phyloP scores from a whole-genome alignment of 1,140 invertebrate genomes.

The Brachionus manjavacas region DNA sequence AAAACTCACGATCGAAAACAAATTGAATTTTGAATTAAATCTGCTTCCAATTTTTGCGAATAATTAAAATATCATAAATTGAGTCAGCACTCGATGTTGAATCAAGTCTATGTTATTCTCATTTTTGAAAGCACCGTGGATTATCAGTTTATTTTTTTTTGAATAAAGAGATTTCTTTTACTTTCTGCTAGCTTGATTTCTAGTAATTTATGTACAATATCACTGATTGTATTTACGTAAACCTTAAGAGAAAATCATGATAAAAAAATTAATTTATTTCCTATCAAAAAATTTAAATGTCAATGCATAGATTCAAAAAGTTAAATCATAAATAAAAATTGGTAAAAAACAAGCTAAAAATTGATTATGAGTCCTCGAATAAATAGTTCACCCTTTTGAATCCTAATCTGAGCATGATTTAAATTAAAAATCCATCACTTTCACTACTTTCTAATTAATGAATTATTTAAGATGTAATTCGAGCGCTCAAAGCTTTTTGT shows the following conservation, averaged over 20 bases:
- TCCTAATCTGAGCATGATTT: not conserved
- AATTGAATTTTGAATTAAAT: conserved; percentile 1
- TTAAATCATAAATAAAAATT: not conserved
- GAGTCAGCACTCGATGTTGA: not conserved
- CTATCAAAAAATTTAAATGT: not conserved
- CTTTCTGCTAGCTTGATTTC: not conserved
- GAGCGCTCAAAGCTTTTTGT: not conserved
- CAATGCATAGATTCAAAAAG: not conserved
- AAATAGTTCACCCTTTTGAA: not conserved
- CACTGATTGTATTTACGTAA: not conserved
- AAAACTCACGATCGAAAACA: not conserved
- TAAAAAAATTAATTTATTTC: not conserved
- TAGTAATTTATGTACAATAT: not conserved
- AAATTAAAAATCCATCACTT: not conserved
- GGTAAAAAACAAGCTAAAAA: not conserved
- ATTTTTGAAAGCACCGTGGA: not conserved
- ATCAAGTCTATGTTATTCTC: not conserved
- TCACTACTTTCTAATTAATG: not conserved
- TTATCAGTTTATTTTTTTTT: not conserved
- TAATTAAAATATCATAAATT: conserved; percentile 2
- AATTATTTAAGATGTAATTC: not conserved
- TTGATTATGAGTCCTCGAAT: too few species aligned
- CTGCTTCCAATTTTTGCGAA: not conserved
- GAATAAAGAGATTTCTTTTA: not conserved
- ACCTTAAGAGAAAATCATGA: not conserved